These are phyloP conservation scores for Poecilia picta DNA, from an alignment of 2,797 vertebrate species.

Conservation along the genomic window DNA sequence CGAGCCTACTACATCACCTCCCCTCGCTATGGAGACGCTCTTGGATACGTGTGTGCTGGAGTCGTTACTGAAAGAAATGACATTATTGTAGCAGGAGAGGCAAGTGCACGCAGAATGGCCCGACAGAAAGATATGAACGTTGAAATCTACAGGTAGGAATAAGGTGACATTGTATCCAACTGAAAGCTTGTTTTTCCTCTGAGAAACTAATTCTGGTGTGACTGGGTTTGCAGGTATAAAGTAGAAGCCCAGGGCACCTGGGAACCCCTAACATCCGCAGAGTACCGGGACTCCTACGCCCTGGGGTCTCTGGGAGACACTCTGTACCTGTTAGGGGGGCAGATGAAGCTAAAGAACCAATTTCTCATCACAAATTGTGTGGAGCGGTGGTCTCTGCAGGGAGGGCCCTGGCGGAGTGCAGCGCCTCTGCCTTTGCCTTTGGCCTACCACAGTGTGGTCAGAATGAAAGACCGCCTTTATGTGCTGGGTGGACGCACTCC, in stretches of 20 bases:
- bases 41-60: slow-evolving; percentile 89
- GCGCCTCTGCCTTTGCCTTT: slow-evolving; percentile 90
- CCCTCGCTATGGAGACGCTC: slow-evolving; percentile 90
- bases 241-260: slow-evolving; percentile 89
- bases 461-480: slow-evolving; percentile 87
- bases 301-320: slow-evolving; percentile 85
- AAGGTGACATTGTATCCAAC: background rate
- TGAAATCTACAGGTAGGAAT: slow-evolving; percentile 91
- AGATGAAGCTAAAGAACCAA: slow-evolving; percentile 95
- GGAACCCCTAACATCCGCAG: slow-evolving; percentile 88
- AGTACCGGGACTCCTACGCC: slow-evolving; percentile 93
- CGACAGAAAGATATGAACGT: slow-evolving; percentile 88
- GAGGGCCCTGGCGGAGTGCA: slow-evolving; percentile 88
- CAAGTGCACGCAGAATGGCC: slow-evolving; percentile 87
- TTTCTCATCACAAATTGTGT: slow-evolving; percentile 93
- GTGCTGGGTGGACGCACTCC: slow-evolving; percentile 95
- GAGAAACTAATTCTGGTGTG: slow-evolving; percentile 33
- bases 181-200: background rate
- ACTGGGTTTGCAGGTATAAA: slow-evolving; percentile 84
- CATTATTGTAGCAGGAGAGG: slow-evolving; percentile 93
- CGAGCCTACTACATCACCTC: slow-evolving; percentile 93
- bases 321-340: slow-evolving; percentile 92
- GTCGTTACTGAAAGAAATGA: slow-evolving; percentile 91
- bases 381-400: slow-evolving; percentile 88
- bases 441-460: slow-evolving; percentile 88